Evolutionary conservation across 2,888 invertebrate genomes (phyloP).

Genomic region (Calliphora vomitoria): DNA sequence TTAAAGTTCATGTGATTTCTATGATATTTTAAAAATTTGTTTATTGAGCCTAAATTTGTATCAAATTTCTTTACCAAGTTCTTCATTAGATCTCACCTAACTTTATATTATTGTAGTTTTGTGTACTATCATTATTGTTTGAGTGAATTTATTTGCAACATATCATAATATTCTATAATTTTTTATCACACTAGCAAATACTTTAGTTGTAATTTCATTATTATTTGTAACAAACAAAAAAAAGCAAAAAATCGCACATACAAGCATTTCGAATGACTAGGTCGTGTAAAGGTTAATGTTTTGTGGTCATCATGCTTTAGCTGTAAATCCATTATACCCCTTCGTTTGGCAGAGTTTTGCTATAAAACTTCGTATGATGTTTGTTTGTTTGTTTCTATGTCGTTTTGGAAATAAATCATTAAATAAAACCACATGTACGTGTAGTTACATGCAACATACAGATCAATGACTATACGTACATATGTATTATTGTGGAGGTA

Average conservation of each 20-base stretch:
- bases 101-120: no score
- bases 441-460: neutral
- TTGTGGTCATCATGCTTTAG: conserved; percentile 12
- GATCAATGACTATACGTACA: no score
- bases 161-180: no score
- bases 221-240: neutral
- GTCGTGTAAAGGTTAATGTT: conserved; percentile 3
- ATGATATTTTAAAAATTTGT: no score
- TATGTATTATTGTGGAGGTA: no score
- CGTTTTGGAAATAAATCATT: neutral
- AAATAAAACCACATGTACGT: conserved; percentile 1
- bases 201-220: neutral
- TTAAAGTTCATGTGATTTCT: no score
- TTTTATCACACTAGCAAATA: no score
- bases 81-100: no score
- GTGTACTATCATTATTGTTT: no score
- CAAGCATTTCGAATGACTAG: neutral
- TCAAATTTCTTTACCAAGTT: no score
- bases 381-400: neutral
- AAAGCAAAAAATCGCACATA: neutral
- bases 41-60: no score
- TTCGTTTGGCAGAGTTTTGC: neutral
- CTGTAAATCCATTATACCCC: conserved; percentile 4
- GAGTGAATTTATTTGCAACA: no score
- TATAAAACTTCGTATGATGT: neutral